Percentiles rank a stretch among this genome's conserved stretches.
These are phyloP conservation scores for Hydrophis major DNA, from an alignment of 2,797 vertebrate genomes.

Conservation along the genomic window DNA sequence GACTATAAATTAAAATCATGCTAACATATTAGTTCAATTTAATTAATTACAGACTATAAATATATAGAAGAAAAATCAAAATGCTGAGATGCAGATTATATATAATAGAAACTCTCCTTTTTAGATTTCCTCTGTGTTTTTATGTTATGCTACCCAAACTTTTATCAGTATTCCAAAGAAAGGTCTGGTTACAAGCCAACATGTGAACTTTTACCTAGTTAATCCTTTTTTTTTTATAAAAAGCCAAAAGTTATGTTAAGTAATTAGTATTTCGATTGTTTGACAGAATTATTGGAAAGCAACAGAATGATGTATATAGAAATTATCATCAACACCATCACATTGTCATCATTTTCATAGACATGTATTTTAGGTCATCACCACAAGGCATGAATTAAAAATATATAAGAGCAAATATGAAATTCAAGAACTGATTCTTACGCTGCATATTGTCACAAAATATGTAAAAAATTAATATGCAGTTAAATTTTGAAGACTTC, in stretches of 20 bases:
- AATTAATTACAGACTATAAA: not conserved
- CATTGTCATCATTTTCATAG: no score
- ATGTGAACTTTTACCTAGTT: not conserved
- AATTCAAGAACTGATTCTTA: not conserved
- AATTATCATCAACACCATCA: no score
- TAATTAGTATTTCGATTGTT: not conserved
- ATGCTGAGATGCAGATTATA: not conserved
- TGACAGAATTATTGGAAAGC: not conserved
- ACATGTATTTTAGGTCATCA: no score
- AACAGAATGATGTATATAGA: not conserved
- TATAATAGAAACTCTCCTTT: no score
- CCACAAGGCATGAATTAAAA: not conserved
- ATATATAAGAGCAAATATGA: not conserved
- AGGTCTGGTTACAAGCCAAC: not conserved
- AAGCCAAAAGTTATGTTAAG: not conserved
- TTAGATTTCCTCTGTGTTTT: not conserved
- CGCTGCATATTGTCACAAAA: not conserved
- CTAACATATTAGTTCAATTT: not conserved
- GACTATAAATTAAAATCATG: not conserved
- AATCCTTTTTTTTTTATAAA: not conserved
- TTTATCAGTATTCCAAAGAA: not conserved
- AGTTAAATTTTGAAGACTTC: not conserved
- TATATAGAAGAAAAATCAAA: not conserved
- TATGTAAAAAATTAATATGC: not conserved
- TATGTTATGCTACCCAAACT: not conserved